Conservation (phyloP, 2,113 vertebrate genomes). For the Ancistrus triradiatus region DNA sequence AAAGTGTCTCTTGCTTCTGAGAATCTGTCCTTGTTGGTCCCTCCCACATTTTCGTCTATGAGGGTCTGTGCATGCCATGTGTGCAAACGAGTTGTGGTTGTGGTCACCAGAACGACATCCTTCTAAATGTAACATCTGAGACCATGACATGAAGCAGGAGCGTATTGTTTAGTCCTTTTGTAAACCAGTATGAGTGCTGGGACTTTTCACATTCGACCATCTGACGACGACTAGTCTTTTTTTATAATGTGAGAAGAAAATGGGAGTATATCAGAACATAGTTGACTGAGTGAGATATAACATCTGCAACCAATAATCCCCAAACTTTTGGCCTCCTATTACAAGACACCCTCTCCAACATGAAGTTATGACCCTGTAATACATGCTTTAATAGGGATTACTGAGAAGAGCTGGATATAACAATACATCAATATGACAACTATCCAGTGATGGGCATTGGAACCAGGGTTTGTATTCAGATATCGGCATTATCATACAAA, state of each 20-base stretch:
- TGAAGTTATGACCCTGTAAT: slow-evolving; percentile 8
- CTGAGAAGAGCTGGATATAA: background rate
- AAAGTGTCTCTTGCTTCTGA: slow-evolving; percentile 22
- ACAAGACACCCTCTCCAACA: background rate
- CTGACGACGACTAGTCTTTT: too few species aligned
- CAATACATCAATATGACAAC: background rate
- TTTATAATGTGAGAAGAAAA: background rate
- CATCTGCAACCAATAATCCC: slow-evolving; percentile 24
- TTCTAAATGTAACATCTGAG: background rate
- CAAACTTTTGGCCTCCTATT: slow-evolving; percentile 4
- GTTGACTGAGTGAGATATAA: background rate
- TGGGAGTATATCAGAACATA: slow-evolving; percentile 12
- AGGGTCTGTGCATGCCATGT: background rate
- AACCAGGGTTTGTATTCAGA: too few species aligned
- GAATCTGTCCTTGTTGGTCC: slow-evolving; percentile 1
- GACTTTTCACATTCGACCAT: background rate
- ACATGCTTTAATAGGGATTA: background rate
- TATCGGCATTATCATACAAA: too few species aligned
- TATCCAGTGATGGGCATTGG: too few species aligned
- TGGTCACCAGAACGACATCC: background rate
- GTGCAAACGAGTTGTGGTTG: slow-evolving; percentile 5
- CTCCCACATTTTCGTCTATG: slow-evolving; percentile 13
- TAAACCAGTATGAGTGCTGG: background rate
- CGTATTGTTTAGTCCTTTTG: slow-evolving; percentile 1
- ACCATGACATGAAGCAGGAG: slow-evolving; percentile 4